Percentiles rank a stretch among this genome's conserved stretches.
Conservation (phyloP, 2,113 vertebrate genomes). For the Panthera leo region DNA sequence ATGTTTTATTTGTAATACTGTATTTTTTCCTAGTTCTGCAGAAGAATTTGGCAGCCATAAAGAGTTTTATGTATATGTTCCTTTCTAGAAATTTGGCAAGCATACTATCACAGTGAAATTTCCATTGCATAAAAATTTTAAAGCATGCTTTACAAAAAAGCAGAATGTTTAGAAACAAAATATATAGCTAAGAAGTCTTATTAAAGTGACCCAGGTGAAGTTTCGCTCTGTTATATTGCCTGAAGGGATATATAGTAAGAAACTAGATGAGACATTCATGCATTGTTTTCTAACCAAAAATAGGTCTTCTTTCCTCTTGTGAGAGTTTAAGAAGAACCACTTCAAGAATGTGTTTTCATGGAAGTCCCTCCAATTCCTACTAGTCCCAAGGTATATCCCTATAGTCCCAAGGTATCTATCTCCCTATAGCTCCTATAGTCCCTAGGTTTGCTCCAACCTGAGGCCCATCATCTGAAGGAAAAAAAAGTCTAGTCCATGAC, state of each 20-base stretch:
- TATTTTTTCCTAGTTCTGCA: background rate
- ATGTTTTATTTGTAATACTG: background rate
- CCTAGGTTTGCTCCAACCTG: background rate
- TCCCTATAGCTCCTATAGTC: background rate
- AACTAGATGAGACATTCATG: background rate
- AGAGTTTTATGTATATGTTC: background rate
- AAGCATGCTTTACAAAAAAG: constrained; percentile 26
- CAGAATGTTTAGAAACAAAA: constrained; percentile 22
- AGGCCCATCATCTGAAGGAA: background rate
- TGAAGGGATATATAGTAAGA: background rate
- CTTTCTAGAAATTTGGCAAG: constrained; percentile 56
- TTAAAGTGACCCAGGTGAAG: background rate
- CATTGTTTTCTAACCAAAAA: constrained; percentile 5
- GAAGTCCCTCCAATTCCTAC: background rate
- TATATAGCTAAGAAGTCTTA: background rate
- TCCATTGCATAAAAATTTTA: constrained; percentile 44
- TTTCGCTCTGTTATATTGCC: background rate
- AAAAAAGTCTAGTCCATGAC: background rate
- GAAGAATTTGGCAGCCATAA: constrained; percentile 23
- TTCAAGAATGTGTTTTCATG: background rate
- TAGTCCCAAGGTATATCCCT: too few species aligned
- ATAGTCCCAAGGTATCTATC: background rate
- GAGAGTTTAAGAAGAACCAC: background rate
- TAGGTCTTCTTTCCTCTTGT: background rate
- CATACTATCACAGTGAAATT: constrained; percentile 29